A percentile compares a stretch with the other conserved stretches of the same genome.
phyloP scores from a whole-genome alignment of 2,113 vertebrate species.

The Elephantulus edwardii region DNA sequence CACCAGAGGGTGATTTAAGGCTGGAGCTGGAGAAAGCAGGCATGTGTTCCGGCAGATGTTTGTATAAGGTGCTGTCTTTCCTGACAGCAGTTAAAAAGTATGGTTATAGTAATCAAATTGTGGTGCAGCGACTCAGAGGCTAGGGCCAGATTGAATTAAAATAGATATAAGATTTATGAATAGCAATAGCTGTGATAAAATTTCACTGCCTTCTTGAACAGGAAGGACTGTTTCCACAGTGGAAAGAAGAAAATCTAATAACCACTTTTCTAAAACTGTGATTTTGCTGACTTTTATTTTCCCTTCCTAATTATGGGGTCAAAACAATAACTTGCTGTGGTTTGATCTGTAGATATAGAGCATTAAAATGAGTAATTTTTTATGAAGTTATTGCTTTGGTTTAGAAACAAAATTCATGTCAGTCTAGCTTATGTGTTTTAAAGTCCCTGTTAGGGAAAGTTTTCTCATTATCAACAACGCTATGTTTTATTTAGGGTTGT shows the following conservation, averaged over 20 bases:
- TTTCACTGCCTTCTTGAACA: slow-evolving; percentile 85
- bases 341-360: background rate
- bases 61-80: slow-evolving; percentile 85
- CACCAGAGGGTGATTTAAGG: slow-evolving; percentile 82
- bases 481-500: slow-evolving; percentile 22
- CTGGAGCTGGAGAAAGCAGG: slow-evolving; percentile 82
- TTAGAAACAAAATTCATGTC: slow-evolving; percentile 53
- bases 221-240: slow-evolving; percentile 81
- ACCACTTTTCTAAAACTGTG: slow-evolving; percentile 71
- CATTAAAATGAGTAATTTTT: slow-evolving; percentile 44
- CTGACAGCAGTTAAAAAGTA: slow-evolving; percentile 90
- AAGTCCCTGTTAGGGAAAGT: slow-evolving; percentile 6
- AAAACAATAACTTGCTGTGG: slow-evolving; percentile 67
- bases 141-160: slow-evolving; percentile 89
- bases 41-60: slow-evolving; percentile 88
- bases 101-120: slow-evolving; percentile 89
- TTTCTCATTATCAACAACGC: background rate
- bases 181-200: slow-evolving; percentile 87
- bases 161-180: slow-evolving; percentile 90
- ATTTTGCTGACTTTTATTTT: slow-evolving; percentile 78
- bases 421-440: slow-evolving; percentile 45
- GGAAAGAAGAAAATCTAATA: slow-evolving; percentile 80
- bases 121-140: slow-evolving; percentile 85
- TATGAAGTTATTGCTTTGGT: slow-evolving; percentile 22
- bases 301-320: slow-evolving; percentile 73